Evolutionary conservation across 1,140 invertebrate genomes (phyloP), one percentile per base, ranked within the genome.

Genomic region (Drosophila yakuba): DNA sequence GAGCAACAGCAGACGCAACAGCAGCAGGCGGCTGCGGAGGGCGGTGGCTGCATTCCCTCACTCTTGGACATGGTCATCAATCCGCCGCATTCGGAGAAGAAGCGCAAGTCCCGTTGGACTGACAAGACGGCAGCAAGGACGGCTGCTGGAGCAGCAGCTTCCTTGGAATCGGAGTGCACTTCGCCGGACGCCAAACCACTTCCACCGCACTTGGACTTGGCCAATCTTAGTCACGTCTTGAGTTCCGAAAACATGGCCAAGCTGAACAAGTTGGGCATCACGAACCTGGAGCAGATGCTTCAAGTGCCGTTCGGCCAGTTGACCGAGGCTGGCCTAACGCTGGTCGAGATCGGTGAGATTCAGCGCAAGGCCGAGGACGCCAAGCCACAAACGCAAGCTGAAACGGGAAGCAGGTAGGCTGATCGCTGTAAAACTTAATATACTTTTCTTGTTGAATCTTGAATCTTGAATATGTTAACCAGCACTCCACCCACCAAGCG

Each of bases 51-150:
- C 36, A 91, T 92, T 55, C 91, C 91, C 4, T 92, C 91, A 0
- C 69, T 92, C 12, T 59, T 92, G 7, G 91, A 92, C 55, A 91
- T 92, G 79, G 91, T 91, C 14, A 91, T 91, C 25, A 89, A 91
- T 64, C 79, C 82, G 32, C 91, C 91, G n/a, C 79, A 92, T 82
- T 69, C 66, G 80, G 85, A 93, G 47, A 94, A 94, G 84, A 93
- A 94, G 36, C 93, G 94, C 28, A 94, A 94, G 39, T 95, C 95
- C 6, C 92, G 95, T 61, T 95, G 95, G 95, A 94, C 93, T 28
- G 86, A 90, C 1, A 89, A 84, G 36, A 20, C 60, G 7, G 52
- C 41, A 4, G 15, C 58, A n/a, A 83, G 80, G 14, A 17, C 54
- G 0, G 23, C 39, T 5, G 44, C 36, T 23, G 36, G 15, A 10